Evolutionary conservation across 1,140 invertebrate species (phyloP), one percentile per base, ranked within the genome.

Genomic region (Cydia splendana): DNA sequence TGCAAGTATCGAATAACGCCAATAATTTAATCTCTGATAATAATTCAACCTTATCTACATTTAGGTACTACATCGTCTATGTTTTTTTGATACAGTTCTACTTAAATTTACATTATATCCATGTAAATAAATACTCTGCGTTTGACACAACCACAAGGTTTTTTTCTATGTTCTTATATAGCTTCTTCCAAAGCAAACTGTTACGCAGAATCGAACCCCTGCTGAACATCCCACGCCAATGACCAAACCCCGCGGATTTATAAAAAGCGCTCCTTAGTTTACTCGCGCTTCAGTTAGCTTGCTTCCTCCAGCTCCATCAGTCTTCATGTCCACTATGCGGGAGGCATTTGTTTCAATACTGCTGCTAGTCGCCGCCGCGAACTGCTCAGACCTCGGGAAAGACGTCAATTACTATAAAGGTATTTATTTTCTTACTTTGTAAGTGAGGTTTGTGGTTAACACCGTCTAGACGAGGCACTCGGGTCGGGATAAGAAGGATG

Each of bases 391-490:
- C 65, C 71, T 87, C 53, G 87, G 88, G 24, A 88, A 85, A 76
- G 89, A 91, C 65, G 88, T 90, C 78, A 91, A 91, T 82, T 87
- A 85, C 78, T 91, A 90, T 79, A 91, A 91, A 90, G 89, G 89
- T 91, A 62, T 62, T 62, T 62, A 62, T 62, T 62, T 24, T 62
- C 57, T 24, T 62, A 62, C 4, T 62, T 62, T 62, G 57, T 62
- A 62, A 62, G 57, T 24, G 57, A 62, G 57, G 12, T 62, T 24
- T 62, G 20, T 62, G 18, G 20, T 53, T n/a, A n/a, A 10, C 51
- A 53, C 15, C 9, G 57, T 24, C 18, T 62, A 24, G 57, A 62
- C 57, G 57, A 62, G 57, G 18, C 77, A 53, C 67, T 78, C 57
- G 57, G 78, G 73, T 78, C 57, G 67, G 77, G 73, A 77, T 78